phyloP scores from a whole-genome alignment of 2,888 invertebrate species.

The Melolontha melolontha region DNA sequence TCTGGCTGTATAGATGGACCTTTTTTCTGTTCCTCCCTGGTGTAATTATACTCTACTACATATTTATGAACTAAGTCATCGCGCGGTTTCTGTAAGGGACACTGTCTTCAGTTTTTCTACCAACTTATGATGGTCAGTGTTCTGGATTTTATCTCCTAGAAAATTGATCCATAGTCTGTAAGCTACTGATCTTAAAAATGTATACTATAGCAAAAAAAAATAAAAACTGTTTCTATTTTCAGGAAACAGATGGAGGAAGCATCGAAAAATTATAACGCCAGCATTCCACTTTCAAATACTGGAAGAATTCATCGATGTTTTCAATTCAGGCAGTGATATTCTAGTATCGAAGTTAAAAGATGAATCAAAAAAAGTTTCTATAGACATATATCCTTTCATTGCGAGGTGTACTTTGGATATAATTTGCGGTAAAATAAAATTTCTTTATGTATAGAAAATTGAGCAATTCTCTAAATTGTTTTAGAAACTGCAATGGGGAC shows the following conservation, averaged over 20 bases:
- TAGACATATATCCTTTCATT: conserved; percentile 73
- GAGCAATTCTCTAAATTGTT: background rate
- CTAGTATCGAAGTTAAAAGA: conserved; percentile 68
- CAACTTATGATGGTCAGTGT: no score
- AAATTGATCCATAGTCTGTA: no score
- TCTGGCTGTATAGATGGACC: no score
- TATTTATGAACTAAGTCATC: no score
- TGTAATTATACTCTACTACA: no score
- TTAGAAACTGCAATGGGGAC: conserved; percentile 78
- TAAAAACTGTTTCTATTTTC: conserved; percentile 19
- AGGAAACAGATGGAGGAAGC: conserved; percentile 65
- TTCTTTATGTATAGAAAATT: background rate
- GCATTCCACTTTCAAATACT: conserved; percentile 65
- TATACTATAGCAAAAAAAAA: no score
- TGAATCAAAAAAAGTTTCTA: conserved; percentile 59
- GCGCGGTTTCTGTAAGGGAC: no score
- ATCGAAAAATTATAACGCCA: conserved; percentile 65
- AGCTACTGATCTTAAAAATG: no score
- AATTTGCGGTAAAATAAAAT: conserved; percentile 68
- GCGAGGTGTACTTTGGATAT: conserved; percentile 72
- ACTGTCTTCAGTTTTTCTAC: no score
- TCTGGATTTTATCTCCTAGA: no score
- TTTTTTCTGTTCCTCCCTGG: no score
- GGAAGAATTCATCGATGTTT: conserved; percentile 62
- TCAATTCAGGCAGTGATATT: conserved; percentile 65